Conservation (phyloP, 2,797 vertebrate genomes). For the Sebastes itinus region DNA sequence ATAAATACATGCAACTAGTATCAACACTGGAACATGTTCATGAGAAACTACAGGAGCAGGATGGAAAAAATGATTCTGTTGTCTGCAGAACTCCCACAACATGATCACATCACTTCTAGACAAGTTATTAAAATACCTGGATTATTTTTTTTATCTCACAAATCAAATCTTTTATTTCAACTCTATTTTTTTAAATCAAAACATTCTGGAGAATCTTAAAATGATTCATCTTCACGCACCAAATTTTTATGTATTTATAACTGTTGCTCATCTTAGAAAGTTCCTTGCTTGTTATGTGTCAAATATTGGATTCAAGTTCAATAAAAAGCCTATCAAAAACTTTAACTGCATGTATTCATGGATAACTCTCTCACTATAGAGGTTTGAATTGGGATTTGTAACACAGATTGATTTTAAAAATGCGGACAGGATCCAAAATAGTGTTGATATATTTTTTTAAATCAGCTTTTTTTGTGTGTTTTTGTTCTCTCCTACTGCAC, state of each 20-base stretch:
- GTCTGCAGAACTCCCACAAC: neutral
- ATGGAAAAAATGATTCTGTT: neutral
- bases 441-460: accelerated
- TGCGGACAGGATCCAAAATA: neutral
- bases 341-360: neutral
- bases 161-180: neutral
- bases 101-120: neutral
- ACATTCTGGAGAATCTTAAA: neutral
- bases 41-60: neutral
- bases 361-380: neutral
- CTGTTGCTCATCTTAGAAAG: neutral
- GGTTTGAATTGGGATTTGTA: neutral
- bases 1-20: slow-evolving; percentile 11
- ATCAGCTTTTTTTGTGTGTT: neutral
- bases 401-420: neutral
- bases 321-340: neutral
- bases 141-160: neutral
- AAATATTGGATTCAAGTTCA: neutral
- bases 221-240: neutral
- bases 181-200: neutral
- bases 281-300: neutral
- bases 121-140: neutral
- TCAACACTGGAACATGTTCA: neutral
- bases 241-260: neutral
- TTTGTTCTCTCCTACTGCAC: neutral